Conservation (phyloP, 2,113 vertebrate genomes). For the Nesospiza acunhae region DNA sequence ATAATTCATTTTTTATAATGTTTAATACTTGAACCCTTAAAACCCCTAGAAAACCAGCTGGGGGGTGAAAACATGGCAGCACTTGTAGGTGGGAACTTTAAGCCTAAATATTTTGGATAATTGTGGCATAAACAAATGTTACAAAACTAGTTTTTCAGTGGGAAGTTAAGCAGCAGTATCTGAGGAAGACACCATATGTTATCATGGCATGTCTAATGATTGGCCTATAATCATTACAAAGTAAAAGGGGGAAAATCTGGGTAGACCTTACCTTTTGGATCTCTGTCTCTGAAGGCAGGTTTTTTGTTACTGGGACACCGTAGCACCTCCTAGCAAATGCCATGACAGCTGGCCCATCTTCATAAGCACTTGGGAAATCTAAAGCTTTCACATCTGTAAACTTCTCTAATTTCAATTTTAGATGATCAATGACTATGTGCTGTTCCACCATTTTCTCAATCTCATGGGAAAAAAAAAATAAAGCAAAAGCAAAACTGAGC, state of each 20-base stretch:
- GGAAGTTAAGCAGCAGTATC: neutral
- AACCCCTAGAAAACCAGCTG: neutral
- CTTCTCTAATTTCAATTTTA: slow-evolving; percentile 74
- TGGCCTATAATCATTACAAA: neutral
- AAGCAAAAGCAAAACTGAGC: neutral
- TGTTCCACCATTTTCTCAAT: slow-evolving; percentile 88
- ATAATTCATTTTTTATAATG: neutral
- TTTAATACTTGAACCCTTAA: neutral
- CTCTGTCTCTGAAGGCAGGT: slow-evolving; percentile 5
- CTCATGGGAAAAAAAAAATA: slow-evolving; percentile 64
- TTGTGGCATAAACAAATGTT: neutral
- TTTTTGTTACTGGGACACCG: slow-evolving; percentile 76
- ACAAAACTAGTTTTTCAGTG: neutral
- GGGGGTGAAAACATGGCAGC: neutral
- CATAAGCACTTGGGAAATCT: slow-evolving; percentile 23
- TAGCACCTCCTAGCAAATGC: slow-evolving; percentile 70
- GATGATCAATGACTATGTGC: slow-evolving; percentile 81
- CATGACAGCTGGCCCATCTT: slow-evolving; percentile 30
- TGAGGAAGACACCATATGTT: neutral
- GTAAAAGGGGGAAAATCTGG: neutral
- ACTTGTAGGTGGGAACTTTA: neutral
- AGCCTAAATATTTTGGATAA: neutral
- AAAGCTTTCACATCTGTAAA: slow-evolving; percentile 34
- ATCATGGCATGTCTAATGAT: neutral
- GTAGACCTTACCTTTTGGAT: slow-evolving; percentile 77